These are phyloP conservation scores for Procambarus clarkii DNA, from an alignment of 1,140 invertebrate species.

Conservation along the genomic window DNA sequence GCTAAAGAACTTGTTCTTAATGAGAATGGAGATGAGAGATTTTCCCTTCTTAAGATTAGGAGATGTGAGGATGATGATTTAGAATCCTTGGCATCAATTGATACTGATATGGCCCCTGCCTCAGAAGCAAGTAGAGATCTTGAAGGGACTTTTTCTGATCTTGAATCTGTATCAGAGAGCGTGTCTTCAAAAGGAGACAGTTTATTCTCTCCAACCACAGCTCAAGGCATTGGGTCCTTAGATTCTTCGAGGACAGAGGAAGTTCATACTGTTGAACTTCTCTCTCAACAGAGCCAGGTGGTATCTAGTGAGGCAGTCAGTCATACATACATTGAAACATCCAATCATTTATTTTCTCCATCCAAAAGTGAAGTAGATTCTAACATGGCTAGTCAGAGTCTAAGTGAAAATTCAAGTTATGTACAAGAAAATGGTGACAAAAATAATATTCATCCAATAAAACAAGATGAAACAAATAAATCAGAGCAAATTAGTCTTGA, in stretches of 20 bases:
- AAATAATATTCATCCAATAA: neutral
- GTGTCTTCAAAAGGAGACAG: constrained; percentile 61
- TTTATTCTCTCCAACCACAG: constrained; percentile 24
- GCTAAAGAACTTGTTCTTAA: constrained; percentile 50
- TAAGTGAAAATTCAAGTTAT: neutral
- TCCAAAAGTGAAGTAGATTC: constrained; percentile 1
- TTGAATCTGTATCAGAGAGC: constrained; percentile 68
- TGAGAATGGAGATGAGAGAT: constrained; percentile 48
- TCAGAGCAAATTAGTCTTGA: neutral
- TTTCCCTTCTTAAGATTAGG: constrained; percentile 52
- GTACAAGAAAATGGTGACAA: neutral
- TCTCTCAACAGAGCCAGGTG: constrained; percentile 24
- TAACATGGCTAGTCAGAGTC: neutral
- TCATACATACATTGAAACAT: constrained; percentile 28
- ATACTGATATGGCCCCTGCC: constrained; percentile 71
- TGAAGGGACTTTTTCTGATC: constrained; percentile 69
- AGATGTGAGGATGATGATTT: constrained; percentile 71
- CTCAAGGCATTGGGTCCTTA: constrained; percentile 3
- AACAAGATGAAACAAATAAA: constrained; percentile 5
- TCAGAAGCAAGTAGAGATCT: constrained; percentile 71
- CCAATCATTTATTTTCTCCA: constrained; percentile 17
- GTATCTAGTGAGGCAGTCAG: constrained; percentile 43
- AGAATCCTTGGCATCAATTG: constrained; percentile 66
- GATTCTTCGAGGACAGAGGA: constrained; percentile 19
- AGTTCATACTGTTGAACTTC: constrained; percentile 28